Percentiles rank a stretch among this genome's conserved stretches.
Evolutionary conservation across 2,797 vertebrate genomes (phyloP).

Genomic region (Gastrophryne carolinensis): DNA sequence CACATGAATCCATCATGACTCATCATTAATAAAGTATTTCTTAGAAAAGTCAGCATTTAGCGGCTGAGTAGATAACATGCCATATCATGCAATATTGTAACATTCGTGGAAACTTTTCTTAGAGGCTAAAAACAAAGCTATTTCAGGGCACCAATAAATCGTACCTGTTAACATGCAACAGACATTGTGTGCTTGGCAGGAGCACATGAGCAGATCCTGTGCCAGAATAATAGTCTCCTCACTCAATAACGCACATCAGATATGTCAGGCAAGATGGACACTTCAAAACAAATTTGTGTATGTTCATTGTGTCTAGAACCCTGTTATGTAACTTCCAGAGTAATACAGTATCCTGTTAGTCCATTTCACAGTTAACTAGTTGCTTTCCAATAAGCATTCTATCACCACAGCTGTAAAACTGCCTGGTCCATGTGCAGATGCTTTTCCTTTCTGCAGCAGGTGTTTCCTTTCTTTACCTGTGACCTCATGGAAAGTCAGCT

Average conservation of each 20-base stretch:
- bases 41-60: not conserved
- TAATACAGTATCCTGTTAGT: slow-evolving; percentile 14
- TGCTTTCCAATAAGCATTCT: not conserved
- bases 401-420: slow-evolving; percentile 25
- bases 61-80: not conserved
- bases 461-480: slow-evolving; percentile 71
- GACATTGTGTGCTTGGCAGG: slow-evolving; percentile 1
- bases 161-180: not conserved
- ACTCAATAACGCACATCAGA: not conserved
- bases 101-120: slow-evolving; percentile 2
- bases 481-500: slow-evolving; percentile 61
- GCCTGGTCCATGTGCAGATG: slow-evolving; percentile 22
- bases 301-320: not conserved
- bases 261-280: slow-evolving; percentile 1
- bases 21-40: not conserved
- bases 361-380: slow-evolving; percentile 15
- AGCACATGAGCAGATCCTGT: not conserved
- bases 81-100: not conserved
- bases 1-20: not conserved
- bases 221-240: slow-evolving; percentile 5
- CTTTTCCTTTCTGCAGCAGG: slow-evolving; percentile 67
- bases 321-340: not conserved
- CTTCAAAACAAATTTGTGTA: slow-evolving; percentile 12
- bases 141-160: slow-evolving; percentile 24
- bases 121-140: not conserved